Conservation (phyloP, 92 coral and sea anemone genomes). For the Palythoa grandis region DNA sequence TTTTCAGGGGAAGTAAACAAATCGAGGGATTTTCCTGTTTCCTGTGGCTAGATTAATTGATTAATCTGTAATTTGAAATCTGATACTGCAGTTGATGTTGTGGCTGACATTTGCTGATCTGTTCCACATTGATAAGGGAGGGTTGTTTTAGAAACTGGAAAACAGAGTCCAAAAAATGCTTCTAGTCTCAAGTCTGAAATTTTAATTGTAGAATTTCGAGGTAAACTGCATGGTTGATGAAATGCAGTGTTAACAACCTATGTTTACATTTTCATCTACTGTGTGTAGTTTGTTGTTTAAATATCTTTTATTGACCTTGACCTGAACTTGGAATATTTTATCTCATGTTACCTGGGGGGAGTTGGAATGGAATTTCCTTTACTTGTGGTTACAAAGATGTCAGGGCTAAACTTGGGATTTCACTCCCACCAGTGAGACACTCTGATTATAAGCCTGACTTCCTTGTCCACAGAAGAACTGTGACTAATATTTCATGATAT, state of each 20-base stretch:
- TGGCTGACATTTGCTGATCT: conserved; percentile 5
- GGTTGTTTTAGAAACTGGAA: neutral
- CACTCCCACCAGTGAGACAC: too few relatives aligned
- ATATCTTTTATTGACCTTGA: conserved; percentile 19
- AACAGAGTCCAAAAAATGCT: neutral
- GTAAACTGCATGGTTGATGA: neutral
- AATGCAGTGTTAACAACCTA: too few relatives aligned
- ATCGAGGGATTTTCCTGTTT: neutral
- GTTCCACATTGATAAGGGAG: neutral
- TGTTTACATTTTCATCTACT: conserved; percentile 2
- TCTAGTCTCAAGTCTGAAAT: neutral
- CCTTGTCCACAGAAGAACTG: neutral
- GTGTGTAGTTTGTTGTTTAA: neutral
- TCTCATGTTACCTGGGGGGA: conserved; percentile 31
- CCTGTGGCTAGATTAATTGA: neutral
- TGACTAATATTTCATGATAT: neutral
- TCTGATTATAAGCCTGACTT: conserved; percentile 1
- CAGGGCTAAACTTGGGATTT: conserved; percentile 9
- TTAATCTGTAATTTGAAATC: conserved; percentile 12
- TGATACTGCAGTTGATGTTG: conserved; percentile 14
- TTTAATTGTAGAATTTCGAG: neutral
- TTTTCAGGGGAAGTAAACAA: neutral
- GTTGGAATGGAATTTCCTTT: conserved; percentile 34
- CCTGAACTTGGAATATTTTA: conserved; percentile 23
- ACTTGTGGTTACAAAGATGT: neutral